Evolutionary conservation across 2,797 vertebrate genomes (phyloP), one percentile per base, ranked within the genome.

Genomic region (Macroramphosus scolopax): DNA sequence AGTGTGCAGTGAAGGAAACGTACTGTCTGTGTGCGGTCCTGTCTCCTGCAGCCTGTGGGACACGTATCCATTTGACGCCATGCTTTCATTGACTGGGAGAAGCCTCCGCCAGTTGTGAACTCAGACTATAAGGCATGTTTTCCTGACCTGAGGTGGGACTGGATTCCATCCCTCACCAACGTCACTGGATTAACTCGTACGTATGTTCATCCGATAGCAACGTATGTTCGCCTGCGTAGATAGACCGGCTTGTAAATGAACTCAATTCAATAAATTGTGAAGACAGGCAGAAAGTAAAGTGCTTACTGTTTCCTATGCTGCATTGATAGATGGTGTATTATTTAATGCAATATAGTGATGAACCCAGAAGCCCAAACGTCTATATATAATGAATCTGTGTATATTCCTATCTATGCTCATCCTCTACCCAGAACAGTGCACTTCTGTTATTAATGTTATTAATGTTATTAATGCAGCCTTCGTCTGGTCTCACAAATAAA

Each of bases 21-120:
- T 57, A 68, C 71, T 75, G 77, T 80, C 72, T 87, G 85, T 89
- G 88, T 90, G 90, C 84, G 88, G 90, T 91, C 88, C 78, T 72
- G 70, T 87, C 82, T 88, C 78, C 85, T 81, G 47, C 79, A 78
- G 80, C 67, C 78, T 63, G 68, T 76, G 77, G 82, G 82, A 85
- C 81, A 83, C 17, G 47, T 46, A 81, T 68, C 68, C 66, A 61
- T 72, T 69, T 26, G 62, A 81, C 63, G 57, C 77, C 68, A 74
- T 62, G 54, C 55, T 75, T 69, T 75, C 83, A 80, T 75, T 80
- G 72, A 86, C 70, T 77, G 74, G 77, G 78, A 80, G 78, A 80
- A 58, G 69, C 71, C 65, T 67, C 54, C 44, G 43, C 61, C 65
- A 47, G 26, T 59, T 31, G 36, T 62, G 51, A 68, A 67, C 49